Conservation (phyloP, 2,888 invertebrate species). For the Lamproptera curius region DNA sequence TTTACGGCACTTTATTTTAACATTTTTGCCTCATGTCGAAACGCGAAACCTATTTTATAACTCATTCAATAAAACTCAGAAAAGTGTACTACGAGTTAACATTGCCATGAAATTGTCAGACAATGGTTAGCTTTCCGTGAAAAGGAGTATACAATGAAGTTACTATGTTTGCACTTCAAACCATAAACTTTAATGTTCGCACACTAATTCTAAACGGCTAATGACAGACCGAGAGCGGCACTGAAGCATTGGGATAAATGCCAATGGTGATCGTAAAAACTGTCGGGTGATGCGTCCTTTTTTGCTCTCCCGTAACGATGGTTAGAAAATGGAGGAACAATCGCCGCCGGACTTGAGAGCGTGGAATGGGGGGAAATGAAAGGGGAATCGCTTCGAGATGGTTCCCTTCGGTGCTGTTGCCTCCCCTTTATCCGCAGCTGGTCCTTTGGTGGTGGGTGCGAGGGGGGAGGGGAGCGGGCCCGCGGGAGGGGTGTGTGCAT, state of each 20-base stretch:
- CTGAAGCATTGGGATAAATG: slow-evolving; percentile 51
- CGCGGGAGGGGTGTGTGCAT: slow-evolving; percentile 60
- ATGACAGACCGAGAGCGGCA: slow-evolving; percentile 28
- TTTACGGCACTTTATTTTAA: not conserved
- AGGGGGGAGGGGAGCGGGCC: slow-evolving; percentile 33
- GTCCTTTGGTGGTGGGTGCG: slow-evolving; percentile 58
- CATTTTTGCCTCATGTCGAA: not conserved
- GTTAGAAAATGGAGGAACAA: slow-evolving; percentile 62
- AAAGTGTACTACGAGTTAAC: not conserved
- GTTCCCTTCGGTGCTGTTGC: slow-evolving; percentile 57
- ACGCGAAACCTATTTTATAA: not conserved
- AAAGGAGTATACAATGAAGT: slow-evolving; percentile 7
- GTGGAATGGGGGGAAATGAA: slow-evolving; percentile 53
- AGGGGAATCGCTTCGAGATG: slow-evolving; percentile 65
- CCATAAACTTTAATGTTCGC: slow-evolving; percentile 25
- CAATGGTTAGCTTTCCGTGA: not conserved
- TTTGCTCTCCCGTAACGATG: slow-evolving; percentile 41
- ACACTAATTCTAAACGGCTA: slow-evolving; percentile 33
- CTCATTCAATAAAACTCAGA: not conserved
- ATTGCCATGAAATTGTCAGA: slow-evolving; percentile 9
- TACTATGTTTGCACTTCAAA: slow-evolving; percentile 13
- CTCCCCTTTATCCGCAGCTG: slow-evolving; percentile 71
- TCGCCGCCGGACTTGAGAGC: slow-evolving; percentile 55
- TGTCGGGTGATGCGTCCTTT: slow-evolving; percentile 46
- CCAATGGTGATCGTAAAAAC: slow-evolving; percentile 59